A percentile compares a stretch with the other conserved stretches of the same genome.
Evolutionary conservation across 2,113 vertebrate species (phyloP).

Genomic region (Neofelis nebulosa): DNA sequence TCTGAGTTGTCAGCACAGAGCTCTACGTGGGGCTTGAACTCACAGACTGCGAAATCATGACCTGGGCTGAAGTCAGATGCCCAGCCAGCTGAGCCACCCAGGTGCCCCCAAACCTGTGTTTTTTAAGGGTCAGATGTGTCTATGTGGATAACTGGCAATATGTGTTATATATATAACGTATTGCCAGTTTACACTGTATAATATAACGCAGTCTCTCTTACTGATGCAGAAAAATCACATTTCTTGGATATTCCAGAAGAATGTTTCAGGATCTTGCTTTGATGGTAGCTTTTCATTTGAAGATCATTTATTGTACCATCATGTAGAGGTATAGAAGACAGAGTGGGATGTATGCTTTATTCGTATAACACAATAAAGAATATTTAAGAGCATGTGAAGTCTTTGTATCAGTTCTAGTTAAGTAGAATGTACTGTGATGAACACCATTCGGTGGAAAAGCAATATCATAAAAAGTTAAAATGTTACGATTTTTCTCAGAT

Average conservation of each 20-base stretch:
- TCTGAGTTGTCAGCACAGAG: too few species aligned
- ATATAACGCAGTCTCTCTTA: neutral
- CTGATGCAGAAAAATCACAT: neutral
- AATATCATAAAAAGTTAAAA: neutral
- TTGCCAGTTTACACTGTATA: neutral
- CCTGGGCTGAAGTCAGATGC: too few species aligned
- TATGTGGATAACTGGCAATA: neutral
- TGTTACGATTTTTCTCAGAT: neutral
- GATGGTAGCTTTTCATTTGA: neutral
- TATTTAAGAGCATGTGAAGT: neutral
- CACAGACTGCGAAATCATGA: too few species aligned
- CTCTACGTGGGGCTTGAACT: too few species aligned
- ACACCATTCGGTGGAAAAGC: slow-evolving; percentile 11
- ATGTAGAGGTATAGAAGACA: neutral
- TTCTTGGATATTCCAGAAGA: neutral
- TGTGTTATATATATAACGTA: neutral
- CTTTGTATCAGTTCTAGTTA: neutral
- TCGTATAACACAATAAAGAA: neutral
- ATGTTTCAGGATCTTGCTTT: neutral
- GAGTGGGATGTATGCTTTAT: neutral
- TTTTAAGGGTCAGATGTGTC: neutral
- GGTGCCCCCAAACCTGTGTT: neutral
- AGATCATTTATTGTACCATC: neutral
- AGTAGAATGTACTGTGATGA: neutral
- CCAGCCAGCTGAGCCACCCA: too few species aligned